phyloP scores from a whole-genome alignment of 2,113 vertebrate species.

The Symphodus melops region DNA sequence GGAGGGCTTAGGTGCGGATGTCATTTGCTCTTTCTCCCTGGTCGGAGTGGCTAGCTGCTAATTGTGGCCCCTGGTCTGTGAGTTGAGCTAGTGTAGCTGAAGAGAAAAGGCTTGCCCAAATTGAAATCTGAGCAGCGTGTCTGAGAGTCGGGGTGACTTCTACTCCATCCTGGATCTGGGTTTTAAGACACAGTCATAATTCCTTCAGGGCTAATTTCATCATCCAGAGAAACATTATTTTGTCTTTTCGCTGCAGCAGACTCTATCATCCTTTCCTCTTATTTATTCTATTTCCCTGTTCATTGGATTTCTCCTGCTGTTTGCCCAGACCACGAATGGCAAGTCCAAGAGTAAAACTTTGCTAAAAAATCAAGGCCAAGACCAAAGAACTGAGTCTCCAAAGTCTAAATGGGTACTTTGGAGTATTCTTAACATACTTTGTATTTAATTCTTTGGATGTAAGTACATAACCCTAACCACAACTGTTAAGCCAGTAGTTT shows the following conservation, averaged over 20 bases:
- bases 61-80: slow-evolving; percentile 82
- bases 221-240: slow-evolving; percentile 68
- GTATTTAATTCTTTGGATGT: background rate
- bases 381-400: background rate
- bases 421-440: background rate
- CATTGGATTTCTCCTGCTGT: slow-evolving; percentile 38
- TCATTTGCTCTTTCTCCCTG: slow-evolving; percentile 76
- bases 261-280: slow-evolving; percentile 33
- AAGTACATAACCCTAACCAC: background rate
- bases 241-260: slow-evolving; percentile 27
- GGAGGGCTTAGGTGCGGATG: slow-evolving; percentile 81
- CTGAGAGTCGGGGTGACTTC: slow-evolving; percentile 69
- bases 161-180: slow-evolving; percentile 47
- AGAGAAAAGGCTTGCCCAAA: slow-evolving; percentile 77
- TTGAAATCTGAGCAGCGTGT: slow-evolving; percentile 85
- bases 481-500: background rate
- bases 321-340: slow-evolving; percentile 1
- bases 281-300: slow-evolving; percentile 57
- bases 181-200: slow-evolving; percentile 71
- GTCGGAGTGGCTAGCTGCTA: slow-evolving; percentile 79
- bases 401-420: background rate
- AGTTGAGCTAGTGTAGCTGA: slow-evolving; percentile 72
- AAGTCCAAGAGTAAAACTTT: slow-evolving; percentile 14
- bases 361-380: background rate
- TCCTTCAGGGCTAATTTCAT: slow-evolving; percentile 68